phyloP scores from a whole-genome alignment of 2,797 vertebrate genomes.

The Octomys mimax region DNA sequence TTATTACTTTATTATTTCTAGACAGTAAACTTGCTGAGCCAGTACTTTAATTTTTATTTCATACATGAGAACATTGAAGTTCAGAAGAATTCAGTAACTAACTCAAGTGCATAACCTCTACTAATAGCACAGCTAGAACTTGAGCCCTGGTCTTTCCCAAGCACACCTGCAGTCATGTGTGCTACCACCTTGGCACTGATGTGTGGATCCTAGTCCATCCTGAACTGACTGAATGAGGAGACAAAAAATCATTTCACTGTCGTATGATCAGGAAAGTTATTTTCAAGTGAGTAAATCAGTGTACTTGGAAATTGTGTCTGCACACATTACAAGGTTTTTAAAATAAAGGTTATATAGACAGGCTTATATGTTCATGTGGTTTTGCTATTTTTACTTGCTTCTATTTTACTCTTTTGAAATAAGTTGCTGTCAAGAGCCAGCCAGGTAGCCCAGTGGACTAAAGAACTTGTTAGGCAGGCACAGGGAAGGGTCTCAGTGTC shows the following conservation, averaged over 20 bases:
- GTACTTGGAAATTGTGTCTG: neutral
- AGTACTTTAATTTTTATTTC: neutral
- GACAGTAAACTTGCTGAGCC: neutral
- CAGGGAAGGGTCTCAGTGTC: too few relatives aligned
- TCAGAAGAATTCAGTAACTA: neutral
- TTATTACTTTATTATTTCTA: neutral
- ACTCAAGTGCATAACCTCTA: accelerated
- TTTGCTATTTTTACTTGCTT: constrained; percentile 38
- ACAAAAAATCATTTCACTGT: constrained; percentile 35
- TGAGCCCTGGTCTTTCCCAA: neutral
- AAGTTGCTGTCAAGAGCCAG: neutral
- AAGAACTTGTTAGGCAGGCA: too few relatives aligned
- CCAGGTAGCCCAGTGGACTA: too few relatives aligned
- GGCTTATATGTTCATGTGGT: neutral
- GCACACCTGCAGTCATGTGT: neutral
- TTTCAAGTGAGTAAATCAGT: neutral
- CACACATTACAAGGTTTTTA: neutral
- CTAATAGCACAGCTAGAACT: neutral
- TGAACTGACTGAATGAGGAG: neutral
- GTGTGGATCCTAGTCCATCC: neutral
- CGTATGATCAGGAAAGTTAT: neutral
- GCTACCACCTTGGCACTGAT: neutral
- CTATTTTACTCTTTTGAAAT: neutral
- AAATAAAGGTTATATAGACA: neutral
- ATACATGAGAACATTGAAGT: neutral